Evolutionary conservation across 2,113 vertebrate species (phyloP).

Genomic region (Tursiops truncatus): DNA sequence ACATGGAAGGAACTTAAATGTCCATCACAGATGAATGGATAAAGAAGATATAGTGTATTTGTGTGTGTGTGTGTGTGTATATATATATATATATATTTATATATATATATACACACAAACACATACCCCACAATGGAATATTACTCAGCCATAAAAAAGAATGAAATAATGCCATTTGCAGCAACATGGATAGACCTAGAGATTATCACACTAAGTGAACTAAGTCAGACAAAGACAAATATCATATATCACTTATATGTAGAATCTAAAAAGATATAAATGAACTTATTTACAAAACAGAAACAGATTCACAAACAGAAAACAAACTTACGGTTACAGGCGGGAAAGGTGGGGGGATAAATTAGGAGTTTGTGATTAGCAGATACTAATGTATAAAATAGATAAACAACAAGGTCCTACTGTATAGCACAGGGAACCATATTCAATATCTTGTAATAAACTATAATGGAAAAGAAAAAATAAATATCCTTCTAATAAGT

Average conservation of each 20-base stretch:
- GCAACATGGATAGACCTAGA: background rate
- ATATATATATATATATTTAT: accelerated
- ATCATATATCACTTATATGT: background rate
- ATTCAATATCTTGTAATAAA: background rate
- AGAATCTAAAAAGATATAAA: background rate
- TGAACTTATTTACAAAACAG: background rate
- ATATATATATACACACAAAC: too few species aligned
- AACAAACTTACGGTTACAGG: too few species aligned
- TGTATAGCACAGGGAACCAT: background rate
- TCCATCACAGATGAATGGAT: background rate
- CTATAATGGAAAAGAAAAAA: background rate
- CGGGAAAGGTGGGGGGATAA: background rate
- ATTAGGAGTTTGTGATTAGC: background rate
- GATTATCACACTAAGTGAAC: background rate
- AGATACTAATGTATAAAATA: background rate
- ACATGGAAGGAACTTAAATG: background rate
- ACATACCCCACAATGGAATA: background rate
- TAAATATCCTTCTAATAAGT: background rate
- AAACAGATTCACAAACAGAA: background rate
- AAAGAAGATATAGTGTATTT: background rate
- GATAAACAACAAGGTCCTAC: background rate
- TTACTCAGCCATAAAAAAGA: background rate
- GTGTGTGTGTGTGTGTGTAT: background rate
- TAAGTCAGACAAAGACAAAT: background rate
- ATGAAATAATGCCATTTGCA: background rate